A percentile compares a stretch with the other conserved stretches of the same genome.
phyloP scores from a whole-genome alignment of 2,888 invertebrate species.

The Seira musarum region DNA sequence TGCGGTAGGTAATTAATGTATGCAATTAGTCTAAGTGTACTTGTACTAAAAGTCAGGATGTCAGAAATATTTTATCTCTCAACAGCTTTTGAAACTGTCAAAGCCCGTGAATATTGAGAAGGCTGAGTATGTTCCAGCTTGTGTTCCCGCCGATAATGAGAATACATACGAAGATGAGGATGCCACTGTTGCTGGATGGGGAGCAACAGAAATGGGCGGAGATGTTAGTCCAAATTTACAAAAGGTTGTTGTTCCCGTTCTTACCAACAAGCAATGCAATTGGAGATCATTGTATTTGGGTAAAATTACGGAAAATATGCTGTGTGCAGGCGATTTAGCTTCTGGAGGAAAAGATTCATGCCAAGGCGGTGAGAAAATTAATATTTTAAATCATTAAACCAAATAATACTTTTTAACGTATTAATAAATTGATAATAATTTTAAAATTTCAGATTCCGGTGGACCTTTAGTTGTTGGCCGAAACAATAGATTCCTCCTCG shows the following conservation, averaged over 20 bases:
- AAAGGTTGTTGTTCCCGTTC: conserved; percentile 55
- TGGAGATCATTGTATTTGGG: conserved; percentile 60
- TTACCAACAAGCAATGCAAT: conserved; percentile 59
- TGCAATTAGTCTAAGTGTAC: not conserved
- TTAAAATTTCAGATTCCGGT: not conserved
- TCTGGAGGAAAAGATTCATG: conserved; percentile 59
- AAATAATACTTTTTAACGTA: too few relatives aligned
- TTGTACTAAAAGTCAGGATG: not conserved
- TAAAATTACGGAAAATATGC: conserved; percentile 57
- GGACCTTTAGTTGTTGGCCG: conserved; percentile 16
- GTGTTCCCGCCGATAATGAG: conserved; percentile 47
- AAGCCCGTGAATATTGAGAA: conserved; percentile 41
- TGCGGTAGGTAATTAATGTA: conserved; percentile 34
- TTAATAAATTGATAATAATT: too few relatives aligned
- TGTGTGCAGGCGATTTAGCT: conserved; percentile 57
- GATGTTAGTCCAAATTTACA: conserved; percentile 50
- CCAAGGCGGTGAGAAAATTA: too few relatives aligned
- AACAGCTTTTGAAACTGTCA: conserved; percentile 40
- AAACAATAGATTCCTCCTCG: conserved; percentile 24
- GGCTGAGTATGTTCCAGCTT: conserved; percentile 35
- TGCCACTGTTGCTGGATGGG: conserved; percentile 57
- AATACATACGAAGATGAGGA: conserved; percentile 52
- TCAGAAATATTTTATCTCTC: not conserved
- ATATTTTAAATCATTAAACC: too few relatives aligned
- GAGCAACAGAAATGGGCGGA: conserved; percentile 59